Conservation (phyloP, 2,797 vertebrate species). For the Clarias laeviceps region DNA sequence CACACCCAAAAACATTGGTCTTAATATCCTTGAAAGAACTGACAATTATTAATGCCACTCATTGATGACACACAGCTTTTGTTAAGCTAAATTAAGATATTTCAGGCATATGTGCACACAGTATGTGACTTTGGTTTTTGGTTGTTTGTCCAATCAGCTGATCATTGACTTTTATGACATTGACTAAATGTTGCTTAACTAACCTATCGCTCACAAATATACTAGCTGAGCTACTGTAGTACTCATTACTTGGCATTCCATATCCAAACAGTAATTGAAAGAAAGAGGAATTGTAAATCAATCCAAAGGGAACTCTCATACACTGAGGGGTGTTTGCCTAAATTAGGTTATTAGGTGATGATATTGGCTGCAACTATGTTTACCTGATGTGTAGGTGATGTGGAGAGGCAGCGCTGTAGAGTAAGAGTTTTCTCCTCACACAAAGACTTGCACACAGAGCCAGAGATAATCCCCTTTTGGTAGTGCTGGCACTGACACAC, state of each 20-base stretch:
- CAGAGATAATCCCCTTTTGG: constrained; percentile 91
- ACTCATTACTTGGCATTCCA: not conserved
- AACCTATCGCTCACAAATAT: not conserved
- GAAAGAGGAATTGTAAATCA: not conserved
- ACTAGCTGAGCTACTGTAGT: not conserved
- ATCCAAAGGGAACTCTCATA: not conserved
- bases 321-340: not conserved
- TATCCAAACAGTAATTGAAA: not conserved
- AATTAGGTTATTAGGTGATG: not conserved
- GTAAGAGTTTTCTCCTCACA: constrained; percentile 84
- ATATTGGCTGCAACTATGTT: constrained; percentile 1
- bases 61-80: not conserved
- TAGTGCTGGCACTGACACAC: constrained; percentile 90
- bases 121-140: constrained; percentile 43
- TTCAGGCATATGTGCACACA: not conserved
- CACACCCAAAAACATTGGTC: not conserved
- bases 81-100: too few species aligned
- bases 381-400: constrained; percentile 87
- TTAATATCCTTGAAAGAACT: not conserved
- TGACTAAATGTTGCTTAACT: not conserved
- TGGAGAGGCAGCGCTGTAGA: constrained; percentile 90
- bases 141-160: not conserved
- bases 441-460: constrained; percentile 89
- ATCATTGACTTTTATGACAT: too few species aligned
- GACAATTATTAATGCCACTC: not conserved